A percentile compares a stretch with the other conserved stretches of the same genome.
These are phyloP conservation scores for Alloscopus bannaensis DNA, from an alignment of 2,888 invertebrate species.

Conservation along the genomic window DNA sequence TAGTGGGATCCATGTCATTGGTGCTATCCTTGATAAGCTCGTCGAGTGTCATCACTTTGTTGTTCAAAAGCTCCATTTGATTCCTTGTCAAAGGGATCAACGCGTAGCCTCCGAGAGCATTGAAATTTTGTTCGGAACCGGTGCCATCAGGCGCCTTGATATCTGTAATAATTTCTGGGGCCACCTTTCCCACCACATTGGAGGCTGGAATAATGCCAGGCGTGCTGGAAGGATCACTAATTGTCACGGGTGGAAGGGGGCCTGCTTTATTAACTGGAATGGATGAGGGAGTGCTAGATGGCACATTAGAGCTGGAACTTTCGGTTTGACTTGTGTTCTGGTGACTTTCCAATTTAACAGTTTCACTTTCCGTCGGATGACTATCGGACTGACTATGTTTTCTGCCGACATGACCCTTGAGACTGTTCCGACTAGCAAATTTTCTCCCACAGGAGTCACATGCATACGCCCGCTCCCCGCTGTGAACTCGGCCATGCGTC, in stretches of 20 bases:
- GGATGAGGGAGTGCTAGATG: background rate
- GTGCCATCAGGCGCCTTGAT: background rate
- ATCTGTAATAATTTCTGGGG: slow-evolving; percentile 16
- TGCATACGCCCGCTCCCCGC: slow-evolving; percentile 87
- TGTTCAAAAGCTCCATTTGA: slow-evolving; percentile 69
- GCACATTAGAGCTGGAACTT: background rate
- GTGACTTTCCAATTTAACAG: background rate
- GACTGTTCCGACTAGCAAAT: slow-evolving; percentile 89
- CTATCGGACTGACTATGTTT: slow-evolving; percentile 78
- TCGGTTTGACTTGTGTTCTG: slow-evolving; percentile 6
- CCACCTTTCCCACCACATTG: slow-evolving; percentile 12
- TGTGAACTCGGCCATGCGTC: slow-evolving; percentile 89
- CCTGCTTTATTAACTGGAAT: too few species aligned
- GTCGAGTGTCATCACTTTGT: slow-evolving; percentile 70
- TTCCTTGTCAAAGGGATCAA: slow-evolving; percentile 68
- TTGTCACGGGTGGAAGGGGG: too few species aligned
- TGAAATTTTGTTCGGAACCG: slow-evolving; percentile 34
- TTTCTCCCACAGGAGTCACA: slow-evolving; percentile 85
- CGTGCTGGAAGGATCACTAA: background rate
- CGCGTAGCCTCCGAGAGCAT: slow-evolving; percentile 67
- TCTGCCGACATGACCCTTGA: slow-evolving; percentile 82
- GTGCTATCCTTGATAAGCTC: slow-evolving; percentile 62
- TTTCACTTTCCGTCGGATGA: background rate
- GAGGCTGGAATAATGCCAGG: background rate
- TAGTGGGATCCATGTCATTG: slow-evolving; percentile 2